Conservation (phyloP, 2,888 invertebrate species). For the Zygaena filipendulae region DNA sequence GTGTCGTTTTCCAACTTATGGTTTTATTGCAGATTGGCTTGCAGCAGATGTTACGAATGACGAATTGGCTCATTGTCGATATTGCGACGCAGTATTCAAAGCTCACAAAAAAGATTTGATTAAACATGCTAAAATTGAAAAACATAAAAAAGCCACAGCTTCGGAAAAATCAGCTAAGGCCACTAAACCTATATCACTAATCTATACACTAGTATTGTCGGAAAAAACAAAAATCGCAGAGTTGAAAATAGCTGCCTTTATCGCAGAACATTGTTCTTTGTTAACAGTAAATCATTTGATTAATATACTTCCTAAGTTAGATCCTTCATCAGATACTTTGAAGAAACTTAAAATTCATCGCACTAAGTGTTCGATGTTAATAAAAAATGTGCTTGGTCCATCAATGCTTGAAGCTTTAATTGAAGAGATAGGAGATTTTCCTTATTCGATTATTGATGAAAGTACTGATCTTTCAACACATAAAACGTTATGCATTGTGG, state of each 20-base stretch:
- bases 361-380: conserved; percentile 22
- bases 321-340: conserved; percentile 16
- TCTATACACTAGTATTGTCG: conserved; percentile 11
- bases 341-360: conserved; percentile 17
- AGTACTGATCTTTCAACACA: conserved; percentile 18
- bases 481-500: conserved; percentile 13
- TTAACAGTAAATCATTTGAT: conserved; percentile 16
- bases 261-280: conserved; percentile 13
- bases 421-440: conserved; percentile 22
- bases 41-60: conserved; percentile 12
- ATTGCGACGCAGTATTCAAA: conserved; percentile 16
- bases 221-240: conserved; percentile 15
- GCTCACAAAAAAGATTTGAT: conserved; percentile 22
- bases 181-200: conserved; percentile 7
- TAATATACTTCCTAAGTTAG: conserved; percentile 12
- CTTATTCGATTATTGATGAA: conserved; percentile 24
- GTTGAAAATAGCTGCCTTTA: conserved; percentile 17
- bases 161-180: conserved; percentile 14
- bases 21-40: conserved; percentile 7
- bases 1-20: background rate
- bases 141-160: conserved; percentile 16
- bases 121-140: conserved; percentile 19
- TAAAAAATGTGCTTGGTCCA: conserved; percentile 25
- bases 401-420: conserved; percentile 21
- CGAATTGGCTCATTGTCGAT: conserved; percentile 16